A percentile compares a stretch with the other conserved stretches of the same genome.
Evolutionary conservation across 2,797 vertebrate genomes (phyloP).

Genomic region (Otus scops): DNA sequence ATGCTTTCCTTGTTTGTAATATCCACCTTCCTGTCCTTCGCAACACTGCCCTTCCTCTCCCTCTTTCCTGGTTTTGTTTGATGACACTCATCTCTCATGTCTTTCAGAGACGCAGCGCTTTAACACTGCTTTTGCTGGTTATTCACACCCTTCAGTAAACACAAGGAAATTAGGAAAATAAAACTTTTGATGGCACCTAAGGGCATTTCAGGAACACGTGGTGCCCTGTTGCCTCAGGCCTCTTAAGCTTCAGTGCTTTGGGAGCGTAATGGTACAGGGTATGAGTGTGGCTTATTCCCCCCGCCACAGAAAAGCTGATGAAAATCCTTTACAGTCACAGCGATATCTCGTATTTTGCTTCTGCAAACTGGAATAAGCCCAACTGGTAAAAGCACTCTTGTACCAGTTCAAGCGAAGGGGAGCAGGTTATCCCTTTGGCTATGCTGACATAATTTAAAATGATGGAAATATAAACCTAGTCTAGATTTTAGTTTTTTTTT

Average conservation of each 20-base stretch:
- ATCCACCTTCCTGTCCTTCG: conserved; percentile 29
- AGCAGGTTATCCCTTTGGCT: not conserved
- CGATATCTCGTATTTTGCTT: not conserved
- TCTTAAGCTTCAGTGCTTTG: not conserved
- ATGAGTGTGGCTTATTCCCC: rapidly evolving
- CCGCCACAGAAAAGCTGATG: not conserved
- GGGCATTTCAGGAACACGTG: rapidly evolving
- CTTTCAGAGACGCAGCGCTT: not conserved
- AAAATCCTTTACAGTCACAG: not conserved
- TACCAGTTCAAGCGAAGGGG: not conserved
- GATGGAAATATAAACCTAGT: rapidly evolving
- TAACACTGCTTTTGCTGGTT: not conserved
- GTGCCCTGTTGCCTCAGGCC: not conserved
- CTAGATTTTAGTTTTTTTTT: not conserved
- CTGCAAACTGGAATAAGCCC: not conserved
- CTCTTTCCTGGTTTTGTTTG: conserved; percentile 49
- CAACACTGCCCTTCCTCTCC: conserved; percentile 40
- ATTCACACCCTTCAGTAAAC: not conserved
- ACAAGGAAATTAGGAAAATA: not conserved
- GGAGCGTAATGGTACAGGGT: rapidly evolving
- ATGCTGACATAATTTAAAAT: rapidly evolving
- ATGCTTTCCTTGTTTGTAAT: conserved; percentile 7
- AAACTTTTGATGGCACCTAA: not conserved
- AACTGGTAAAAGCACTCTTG: not conserved
- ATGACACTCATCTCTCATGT: not conserved